A percentile compares a stretch with the other conserved stretches of the same genome.
Evolutionary conservation across 1,140 invertebrate genomes (phyloP).

Genomic region (Mamestra configurata): DNA sequence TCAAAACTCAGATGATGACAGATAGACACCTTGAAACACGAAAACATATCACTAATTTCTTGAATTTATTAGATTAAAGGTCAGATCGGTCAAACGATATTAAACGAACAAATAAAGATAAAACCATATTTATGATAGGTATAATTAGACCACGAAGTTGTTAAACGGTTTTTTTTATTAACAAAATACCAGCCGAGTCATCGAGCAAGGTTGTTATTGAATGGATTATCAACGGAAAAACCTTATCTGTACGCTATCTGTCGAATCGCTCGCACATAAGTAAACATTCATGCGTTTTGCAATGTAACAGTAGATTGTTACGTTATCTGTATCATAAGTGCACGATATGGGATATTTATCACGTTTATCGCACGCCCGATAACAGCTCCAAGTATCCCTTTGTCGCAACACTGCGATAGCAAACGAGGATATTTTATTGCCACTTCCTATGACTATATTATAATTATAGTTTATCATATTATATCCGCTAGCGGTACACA

Average conservation of each 20-base stretch:
- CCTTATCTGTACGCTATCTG: constrained; percentile 31
- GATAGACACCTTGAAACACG: neutral
- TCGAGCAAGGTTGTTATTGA: constrained; percentile 25
- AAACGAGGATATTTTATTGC: constrained; percentile 27
- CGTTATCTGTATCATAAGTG: constrained; percentile 45
- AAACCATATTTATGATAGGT: constrained; percentile 1
- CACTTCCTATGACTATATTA: constrained; percentile 43
- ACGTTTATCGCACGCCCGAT: constrained; percentile 37
- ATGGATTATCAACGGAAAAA: constrained; percentile 35
- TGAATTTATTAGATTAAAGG: constrained; percentile 9
- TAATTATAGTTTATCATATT: constrained; percentile 44
- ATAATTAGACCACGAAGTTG: neutral
- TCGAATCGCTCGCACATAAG: constrained; percentile 36
- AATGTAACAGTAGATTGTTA: constrained; percentile 45
- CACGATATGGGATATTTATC: constrained; percentile 34
- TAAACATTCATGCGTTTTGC: constrained; percentile 49
- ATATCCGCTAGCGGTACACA: constrained; percentile 47
- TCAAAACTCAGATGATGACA: neutral
- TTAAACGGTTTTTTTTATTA: too few species aligned
- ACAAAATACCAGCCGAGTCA: neutral
- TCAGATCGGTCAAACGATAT: neutral
- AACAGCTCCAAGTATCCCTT: constrained; percentile 37
- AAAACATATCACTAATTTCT: neutral
- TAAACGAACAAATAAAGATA: neutral
- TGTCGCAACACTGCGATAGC: constrained; percentile 46